phyloP scores from a whole-genome alignment of 2,113 vertebrate species.

The Peromyscus maniculatus region DNA sequence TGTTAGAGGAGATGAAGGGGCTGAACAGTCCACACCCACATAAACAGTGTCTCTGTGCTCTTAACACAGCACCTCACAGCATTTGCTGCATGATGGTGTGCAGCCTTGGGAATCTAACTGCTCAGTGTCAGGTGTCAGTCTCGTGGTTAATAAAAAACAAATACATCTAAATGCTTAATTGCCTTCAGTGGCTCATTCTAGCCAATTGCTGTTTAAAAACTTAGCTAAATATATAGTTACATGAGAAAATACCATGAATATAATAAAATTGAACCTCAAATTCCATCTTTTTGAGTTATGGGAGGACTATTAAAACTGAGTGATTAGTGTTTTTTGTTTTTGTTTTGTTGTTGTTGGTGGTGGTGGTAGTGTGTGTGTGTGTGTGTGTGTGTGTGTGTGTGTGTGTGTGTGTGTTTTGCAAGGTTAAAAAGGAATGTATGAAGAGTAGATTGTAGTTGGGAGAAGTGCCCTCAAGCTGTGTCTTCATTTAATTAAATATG shows the following conservation, averaged over 20 bases:
- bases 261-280: constrained; percentile 21
- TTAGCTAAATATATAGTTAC: background rate
- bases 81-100: background rate
- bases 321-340: background rate
- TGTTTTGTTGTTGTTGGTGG: too few relatives aligned
- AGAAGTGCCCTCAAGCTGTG: background rate
- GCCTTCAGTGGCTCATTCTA: background rate
- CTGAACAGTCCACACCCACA: too few relatives aligned
- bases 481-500: background rate
- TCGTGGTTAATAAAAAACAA: background rate
- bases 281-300: background rate
- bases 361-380: too few relatives aligned
- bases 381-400: too few relatives aligned
- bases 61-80: background rate
- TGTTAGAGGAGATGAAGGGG: background rate
- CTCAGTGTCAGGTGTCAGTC: background rate
- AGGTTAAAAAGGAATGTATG: background rate
- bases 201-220: background rate
- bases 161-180: background rate
- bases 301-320: background rate
- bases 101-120: background rate
- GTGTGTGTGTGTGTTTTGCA: background rate
- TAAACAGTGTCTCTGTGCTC: background rate
- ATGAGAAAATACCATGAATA: background rate
- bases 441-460: background rate